Evolutionary conservation across 2,797 vertebrate species (phyloP).

Genomic region (Saxicola maurus): DNA sequence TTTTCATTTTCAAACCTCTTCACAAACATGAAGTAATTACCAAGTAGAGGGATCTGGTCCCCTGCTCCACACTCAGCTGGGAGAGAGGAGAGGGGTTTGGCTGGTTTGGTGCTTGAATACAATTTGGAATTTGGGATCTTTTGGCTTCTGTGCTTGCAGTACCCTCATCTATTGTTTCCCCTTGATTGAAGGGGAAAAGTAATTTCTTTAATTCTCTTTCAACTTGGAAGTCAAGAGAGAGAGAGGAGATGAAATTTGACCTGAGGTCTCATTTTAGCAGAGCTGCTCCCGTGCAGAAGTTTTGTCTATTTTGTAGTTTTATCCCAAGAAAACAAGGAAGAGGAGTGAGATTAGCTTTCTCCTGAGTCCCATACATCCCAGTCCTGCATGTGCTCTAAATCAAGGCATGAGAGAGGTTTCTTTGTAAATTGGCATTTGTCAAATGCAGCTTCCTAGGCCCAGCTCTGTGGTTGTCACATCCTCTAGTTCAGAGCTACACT

Average conservation of each 20-base stretch:
- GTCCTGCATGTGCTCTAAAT: neutral
- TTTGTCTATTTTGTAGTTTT: neutral
- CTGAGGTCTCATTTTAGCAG: neutral
- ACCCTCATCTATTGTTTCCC: neutral
- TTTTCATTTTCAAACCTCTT: constrained; percentile 45
- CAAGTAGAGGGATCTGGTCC: constrained; percentile 19
- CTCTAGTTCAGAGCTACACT: neutral
- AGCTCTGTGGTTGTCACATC: neutral
- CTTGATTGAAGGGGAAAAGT: neutral
- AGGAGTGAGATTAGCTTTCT: neutral
- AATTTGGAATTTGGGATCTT: constrained; percentile 45
- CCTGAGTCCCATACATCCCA: neutral
- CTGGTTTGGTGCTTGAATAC: neutral
- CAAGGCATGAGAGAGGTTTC: neutral
- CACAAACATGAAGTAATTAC: constrained; percentile 47
- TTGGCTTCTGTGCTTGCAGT: neutral
- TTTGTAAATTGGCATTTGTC: neutral
- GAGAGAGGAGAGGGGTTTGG: neutral
- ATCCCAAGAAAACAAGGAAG: neutral
- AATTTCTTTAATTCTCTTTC: constrained; percentile 6
- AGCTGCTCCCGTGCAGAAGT: neutral
- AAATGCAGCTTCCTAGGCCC: neutral
- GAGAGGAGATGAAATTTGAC: neutral
- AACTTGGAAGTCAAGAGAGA: neutral
- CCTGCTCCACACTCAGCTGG: neutral